Percentiles rank a stretch among this genome's conserved stretches.
Evolutionary conservation across 2,888 invertebrate genomes (phyloP).

Genomic region (Leucophenga montana): DNA sequence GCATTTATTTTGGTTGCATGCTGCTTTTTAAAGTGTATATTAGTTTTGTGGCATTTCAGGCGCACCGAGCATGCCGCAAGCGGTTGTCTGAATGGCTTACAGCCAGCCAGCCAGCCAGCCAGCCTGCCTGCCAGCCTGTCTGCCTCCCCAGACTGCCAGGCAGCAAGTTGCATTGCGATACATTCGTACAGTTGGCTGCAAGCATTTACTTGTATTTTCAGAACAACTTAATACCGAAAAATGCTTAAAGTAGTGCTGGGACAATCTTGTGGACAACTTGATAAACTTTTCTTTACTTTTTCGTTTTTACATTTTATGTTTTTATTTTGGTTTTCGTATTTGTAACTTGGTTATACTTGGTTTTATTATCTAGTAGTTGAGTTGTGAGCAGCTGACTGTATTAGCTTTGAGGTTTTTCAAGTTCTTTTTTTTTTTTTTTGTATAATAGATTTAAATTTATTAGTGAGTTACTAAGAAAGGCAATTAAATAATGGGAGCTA

Average conservation of each 20-base stretch:
- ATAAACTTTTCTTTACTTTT: neutral
- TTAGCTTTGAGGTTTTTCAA: neutral
- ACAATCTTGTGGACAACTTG: slow-evolving; percentile 6
- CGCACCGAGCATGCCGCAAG: neutral
- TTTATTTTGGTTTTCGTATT: neutral
- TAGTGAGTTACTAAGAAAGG: no score
- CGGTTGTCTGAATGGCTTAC: slow-evolving; percentile 1
- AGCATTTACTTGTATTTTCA: neutral
- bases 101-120: no score
- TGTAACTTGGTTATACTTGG: neutral
- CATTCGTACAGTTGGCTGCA: no score
- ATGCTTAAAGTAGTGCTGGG: slow-evolving; percentile 2
- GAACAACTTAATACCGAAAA: slow-evolving; percentile 7
- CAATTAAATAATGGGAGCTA: no score
- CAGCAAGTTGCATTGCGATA: no score
- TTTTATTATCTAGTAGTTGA: neutral
- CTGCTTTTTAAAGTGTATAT: neutral
- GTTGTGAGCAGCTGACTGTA: neutral
- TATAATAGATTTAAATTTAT: neutral
- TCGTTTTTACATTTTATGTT: neutral
- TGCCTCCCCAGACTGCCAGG: no score
- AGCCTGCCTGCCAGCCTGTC: no score
- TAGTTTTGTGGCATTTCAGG: slow-evolving; percentile 5
- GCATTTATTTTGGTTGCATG: neutral
- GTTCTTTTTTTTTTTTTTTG: neutral